Evolutionary conservation across 1,140 invertebrate genomes (phyloP), one percentile per base, ranked within the genome.

Genomic region (Gonioctena quinquepunctata): DNA sequence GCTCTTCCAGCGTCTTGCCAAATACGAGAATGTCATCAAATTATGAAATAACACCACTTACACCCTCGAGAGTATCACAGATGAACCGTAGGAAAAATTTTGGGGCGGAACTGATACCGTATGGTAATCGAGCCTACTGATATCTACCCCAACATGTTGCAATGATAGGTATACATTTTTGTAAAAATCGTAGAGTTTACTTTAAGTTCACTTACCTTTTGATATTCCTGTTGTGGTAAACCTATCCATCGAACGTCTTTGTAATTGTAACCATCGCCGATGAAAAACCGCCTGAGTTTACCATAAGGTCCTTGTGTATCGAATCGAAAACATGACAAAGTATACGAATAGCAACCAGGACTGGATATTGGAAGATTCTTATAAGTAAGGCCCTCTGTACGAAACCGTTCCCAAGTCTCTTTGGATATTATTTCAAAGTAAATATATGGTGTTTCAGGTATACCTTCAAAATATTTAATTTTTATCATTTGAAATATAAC

Each of bases 361-460:
- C 66, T 65, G 5, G 65, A 66, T 21, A 81, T 70, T 3, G 80
- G 80, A 18, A 81, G 22, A 16, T 50, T 68, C 66, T 67, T 73
- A 26, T 81, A 81, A 16, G 74, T 72, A 1, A 81, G 49, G 1
- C 80, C 80, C 75, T 81, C 80, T 7, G 74, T 76, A 23, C 80
- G 59, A 60, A 75, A 79, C 19, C 77, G 65, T 63, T 76, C 71
- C 77, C 77, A 81, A 23, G 69, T 62, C 62, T 74, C 78, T 68
- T 74, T 80, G 0, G 80, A 81, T 21, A 80, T 66, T 5, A 80
- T 64, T 64, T 81, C 79, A 63, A 81, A 80, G 49, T 81, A 81
- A 18, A 80, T 72, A 62, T 67, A 74, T 1, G 80, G 78, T 3
- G 57, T 66, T 77, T 74, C 6, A 69, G 66, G 21, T 72, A 68